Base-by-base conservation (phyloP, 2,888 invertebrate species). In the Branchipolynoe longqiensis region DNA sequence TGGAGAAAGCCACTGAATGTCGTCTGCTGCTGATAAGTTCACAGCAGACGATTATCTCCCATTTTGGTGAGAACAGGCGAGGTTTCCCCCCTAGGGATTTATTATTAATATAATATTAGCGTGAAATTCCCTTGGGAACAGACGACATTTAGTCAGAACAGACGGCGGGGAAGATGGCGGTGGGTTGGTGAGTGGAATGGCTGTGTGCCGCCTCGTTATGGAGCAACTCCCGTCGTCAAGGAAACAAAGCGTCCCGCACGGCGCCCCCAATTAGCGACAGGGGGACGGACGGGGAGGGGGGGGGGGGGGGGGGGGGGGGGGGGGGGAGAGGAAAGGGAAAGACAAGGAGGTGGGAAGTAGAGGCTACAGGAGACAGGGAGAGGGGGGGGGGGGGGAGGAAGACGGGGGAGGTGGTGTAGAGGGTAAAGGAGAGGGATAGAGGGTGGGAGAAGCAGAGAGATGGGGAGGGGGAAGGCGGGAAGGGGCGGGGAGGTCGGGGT, bases 191-290 rank as follows among this genome's bases (percentile, higher is more conserved):
- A n/a, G n/a, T n/a, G n/a, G n/a, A n/a, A n/a, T n/a, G n/a, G n/a
- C n/a, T n/a, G n/a, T n/a, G n/a, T 8, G 6, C 56, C 3, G 56
- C 56, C 56, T 56, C 56, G 12, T 56, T 56, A 56, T 62, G 62
- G 14, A 25, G 38, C 64, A 8, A 12, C 64, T 3, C 64, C 4
- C 3, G 64, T 69, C 38, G 18, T 38, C 69, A 69, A 36, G 69
- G 69, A 33, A 69, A 69, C 69, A 69, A 69, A 36, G 69, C 69
- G n/a, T 33, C 36, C n/a, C 69, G n/a, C n/a, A n/a, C n/a, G n/a
- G n/a, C n/a, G 1, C 56, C 22, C 56, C 56, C 56, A 56, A 1
- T 22, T 25, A 4, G 56, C 56, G 2, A n/a, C 6, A 8, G 56
- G 56, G 56, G 18, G 18, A n/a, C 56, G 25, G 56, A 8, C 18